Evolutionary conservation across 2,113 vertebrate genomes (phyloP), one percentile per base, ranked within the genome.

Genomic region (Suricata suricatta): DNA sequence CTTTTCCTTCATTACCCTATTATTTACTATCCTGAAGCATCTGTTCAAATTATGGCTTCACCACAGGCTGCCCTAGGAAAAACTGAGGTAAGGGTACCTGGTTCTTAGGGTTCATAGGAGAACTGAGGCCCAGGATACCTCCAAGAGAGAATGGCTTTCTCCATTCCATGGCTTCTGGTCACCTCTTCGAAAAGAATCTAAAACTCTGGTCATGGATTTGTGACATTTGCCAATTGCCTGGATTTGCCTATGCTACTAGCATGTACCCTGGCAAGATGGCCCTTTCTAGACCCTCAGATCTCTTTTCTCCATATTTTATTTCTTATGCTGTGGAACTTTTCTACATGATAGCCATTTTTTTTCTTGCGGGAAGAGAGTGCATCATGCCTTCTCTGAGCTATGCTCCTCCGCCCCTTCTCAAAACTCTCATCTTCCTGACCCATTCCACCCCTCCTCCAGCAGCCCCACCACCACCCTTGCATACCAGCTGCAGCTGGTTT

Each of bases 401-500:
- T 63, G 38, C 9, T 85, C 11, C 14, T 77, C 38, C 4, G 35
- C 15, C 29, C 15, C 0, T 16, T 90, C 33, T 92, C 23, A 44
- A 33, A 92, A 57, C 50, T 13, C 9, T 6, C 64, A 19, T 52
- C 50, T 87, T 80, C 66, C 71, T 52, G 80, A 76, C 13, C 57
- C 77, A 6, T 41, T 44, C 80, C 19, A 11, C 25, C 44, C 7
- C 5, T 21, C 88, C 47, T 91, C 44, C 13, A 86, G 90, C 38
- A 96, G 64, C 16, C 0, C 4, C 31, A 1, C 7, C 10, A 14
- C 35, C 0, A 1, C 47, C 19, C 19, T 64, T 64, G 25, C 31
- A 11, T 66, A 83, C 23, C 60, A 94, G 50, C 79, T 96, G 52
- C 35, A 82, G 21, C 41, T 92, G 79, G 79, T 77, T 96, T 92